phyloP scores from a whole-genome alignment of 2,797 vertebrate species.

The Decapterus maruadsi region DNA sequence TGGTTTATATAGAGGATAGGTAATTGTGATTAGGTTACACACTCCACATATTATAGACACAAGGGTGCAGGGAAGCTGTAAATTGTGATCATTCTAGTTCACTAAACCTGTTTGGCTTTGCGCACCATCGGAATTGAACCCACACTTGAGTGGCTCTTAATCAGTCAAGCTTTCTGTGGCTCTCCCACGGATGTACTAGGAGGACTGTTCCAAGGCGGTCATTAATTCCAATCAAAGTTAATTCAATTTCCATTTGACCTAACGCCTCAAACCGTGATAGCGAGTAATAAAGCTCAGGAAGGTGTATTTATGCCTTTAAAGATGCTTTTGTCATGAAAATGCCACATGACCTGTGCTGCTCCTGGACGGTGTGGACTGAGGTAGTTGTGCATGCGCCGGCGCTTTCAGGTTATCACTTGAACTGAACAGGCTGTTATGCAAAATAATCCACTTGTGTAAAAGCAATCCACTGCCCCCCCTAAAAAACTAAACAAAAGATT shows the following conservation, averaged over 20 bases:
- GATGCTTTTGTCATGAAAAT: not conserved
- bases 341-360: too few species aligned
- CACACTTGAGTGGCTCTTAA: constrained; percentile 40
- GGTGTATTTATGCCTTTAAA: not conserved
- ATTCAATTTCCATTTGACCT: not conserved
- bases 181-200: not conserved
- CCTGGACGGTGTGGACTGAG: too few species aligned
- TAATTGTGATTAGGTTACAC: constrained; percentile 36
- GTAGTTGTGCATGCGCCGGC: not conserved
- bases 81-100: constrained; percentile 26
- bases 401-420: constrained; percentile 2
- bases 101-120: constrained; percentile 29
- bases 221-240: constrained; percentile 13
- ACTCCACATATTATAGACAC: not conserved
- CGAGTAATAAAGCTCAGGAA: too few species aligned
- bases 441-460: not conserved
- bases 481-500: too few species aligned
- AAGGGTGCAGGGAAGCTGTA: not conserved
- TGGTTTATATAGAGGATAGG: constrained; percentile 2
- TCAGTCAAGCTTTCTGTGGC: constrained; percentile 15
- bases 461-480: not conserved
- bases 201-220: not conserved
- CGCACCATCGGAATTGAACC: constrained; percentile 32
- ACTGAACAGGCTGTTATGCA: not conserved
- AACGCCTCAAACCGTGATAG: not conserved